A percentile compares a stretch with the other conserved stretches of the same genome.
These are phyloP conservation scores for Hozukius guyotensis DNA, from an alignment of 2,797 vertebrate species.

Conservation along the genomic window DNA sequence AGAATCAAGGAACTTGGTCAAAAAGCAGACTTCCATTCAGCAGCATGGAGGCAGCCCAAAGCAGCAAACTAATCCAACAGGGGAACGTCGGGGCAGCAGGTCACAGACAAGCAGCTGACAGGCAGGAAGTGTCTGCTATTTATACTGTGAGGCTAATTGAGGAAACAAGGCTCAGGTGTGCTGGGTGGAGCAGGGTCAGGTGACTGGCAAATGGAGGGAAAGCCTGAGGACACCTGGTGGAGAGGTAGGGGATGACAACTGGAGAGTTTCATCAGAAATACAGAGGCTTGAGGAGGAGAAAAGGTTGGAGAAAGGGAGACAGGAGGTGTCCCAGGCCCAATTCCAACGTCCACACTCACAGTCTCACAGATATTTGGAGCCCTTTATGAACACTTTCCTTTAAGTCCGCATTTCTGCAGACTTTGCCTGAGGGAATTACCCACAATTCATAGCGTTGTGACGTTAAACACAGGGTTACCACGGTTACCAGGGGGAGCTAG, in stretches of 20 bases:
- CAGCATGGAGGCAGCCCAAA: neutral
- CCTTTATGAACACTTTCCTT: too few species aligned
- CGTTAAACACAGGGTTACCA: neutral
- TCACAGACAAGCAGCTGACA: neutral
- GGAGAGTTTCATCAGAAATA: neutral
- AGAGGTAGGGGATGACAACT: neutral
- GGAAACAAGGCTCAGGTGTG: conserved; percentile 9
- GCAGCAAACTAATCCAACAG: neutral
- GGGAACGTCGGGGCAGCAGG: neutral
- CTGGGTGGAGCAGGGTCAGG: neutral
- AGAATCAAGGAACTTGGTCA: neutral
- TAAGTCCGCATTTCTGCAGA: too few species aligned
- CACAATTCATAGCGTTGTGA: too few species aligned
- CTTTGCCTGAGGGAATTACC: too few species aligned
- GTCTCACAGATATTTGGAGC: too few species aligned
- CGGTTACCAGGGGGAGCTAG: too few species aligned
- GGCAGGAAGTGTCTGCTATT: neutral
- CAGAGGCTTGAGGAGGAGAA: neutral
- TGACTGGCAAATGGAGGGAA: neutral
- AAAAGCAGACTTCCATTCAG: neutral
- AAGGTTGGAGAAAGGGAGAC: too few species aligned
- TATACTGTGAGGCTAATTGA: neutral
- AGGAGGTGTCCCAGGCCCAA: too few species aligned
- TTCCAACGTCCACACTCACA: too few species aligned
- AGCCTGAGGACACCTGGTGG: neutral